Conservation (phyloP, 2,113 vertebrate genomes). For the Ammospiza caudacuta region DNA sequence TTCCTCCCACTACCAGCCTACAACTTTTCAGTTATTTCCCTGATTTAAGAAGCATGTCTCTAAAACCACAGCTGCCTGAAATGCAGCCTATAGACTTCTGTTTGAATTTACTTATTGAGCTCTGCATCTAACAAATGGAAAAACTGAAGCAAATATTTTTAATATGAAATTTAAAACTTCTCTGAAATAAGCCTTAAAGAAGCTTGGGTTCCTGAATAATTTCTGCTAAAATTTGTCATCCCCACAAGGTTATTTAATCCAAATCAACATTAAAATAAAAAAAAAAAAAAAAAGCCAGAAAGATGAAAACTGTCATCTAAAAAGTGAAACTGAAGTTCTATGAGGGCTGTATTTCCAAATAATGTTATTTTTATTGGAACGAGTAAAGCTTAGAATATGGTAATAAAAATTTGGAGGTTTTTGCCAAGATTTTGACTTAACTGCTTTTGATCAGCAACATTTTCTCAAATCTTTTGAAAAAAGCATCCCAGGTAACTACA, state of each 20-base stretch:
- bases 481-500: neutral
- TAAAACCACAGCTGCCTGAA: constrained; percentile 18
- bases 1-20: constrained; percentile 5
- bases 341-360: neutral
- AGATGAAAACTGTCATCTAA: constrained; percentile 47
- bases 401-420: neutral
- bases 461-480: neutral
- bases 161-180: constrained; percentile 34
- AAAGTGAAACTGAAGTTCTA: constrained; percentile 32
- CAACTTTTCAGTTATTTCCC: neutral
- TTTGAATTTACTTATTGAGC: constrained; percentile 35
- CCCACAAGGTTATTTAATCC: neutral
- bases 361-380: constrained; percentile 45
- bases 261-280: neutral
- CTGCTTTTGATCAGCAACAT: neutral
- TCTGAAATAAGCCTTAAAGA: constrained; percentile 51
- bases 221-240: constrained; percentile 51
- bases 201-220: constrained; percentile 58
- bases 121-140: constrained; percentile 32
- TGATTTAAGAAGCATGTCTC: neutral
- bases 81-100: neutral
- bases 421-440: constrained; percentile 32
- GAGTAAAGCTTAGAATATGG: neutral
- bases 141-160: constrained; percentile 48
- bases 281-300: neutral